Base-by-base conservation (phyloP, 2,888 invertebrate species). In the Temnothorax rugatulus region DNA sequence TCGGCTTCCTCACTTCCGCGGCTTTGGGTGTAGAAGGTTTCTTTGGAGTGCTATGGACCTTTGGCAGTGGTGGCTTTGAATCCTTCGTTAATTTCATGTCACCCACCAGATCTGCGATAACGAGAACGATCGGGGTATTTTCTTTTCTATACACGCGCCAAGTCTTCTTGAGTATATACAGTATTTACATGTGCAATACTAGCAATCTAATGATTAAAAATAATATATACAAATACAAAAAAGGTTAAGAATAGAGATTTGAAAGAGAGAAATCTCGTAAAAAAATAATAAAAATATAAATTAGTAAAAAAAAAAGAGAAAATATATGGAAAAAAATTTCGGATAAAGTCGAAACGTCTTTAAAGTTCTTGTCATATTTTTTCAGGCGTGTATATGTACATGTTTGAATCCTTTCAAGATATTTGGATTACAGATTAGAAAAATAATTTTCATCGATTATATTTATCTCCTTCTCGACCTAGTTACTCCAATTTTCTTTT, bases 41-140 rank as follows among this genome's bases (percentile, higher is more conserved):
- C 94, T 95, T 95, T 92, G 94, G 93, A 93, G 95, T 93, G 88
- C 94, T 94, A 89, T 95, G 95, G 86, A 95, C 95, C 93, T 95
- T 95, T 90, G 96, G 96, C 94, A 96, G 94, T 91, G 97, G 97
- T 91, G 96, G 96, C 92, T 96, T 96, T 92, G 96, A 96, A 91
- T 96, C 96, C 73, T 96, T 96, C 81, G 96, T 95, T 63, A 95
- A 94, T 91, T 93, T 95, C 44, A 90, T 88, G 66, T 95, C 95
- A 85, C 92, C 92, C 73, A 91, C 84, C 85, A 93, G 84, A 83
- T 95, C 94, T 89, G 92, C n/a, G 57, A 15, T 18, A 69, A 71
- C 11, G 54, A 71, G 25, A 79, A 21, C 9, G 3, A 50, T 38
- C 59, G 47, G 5, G 9, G 71, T 79, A 59, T 18, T 59, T 47